Evolutionary conservation across 2,797 vertebrate species (phyloP).

Genomic region (Pygocentrus nattereri): DNA sequence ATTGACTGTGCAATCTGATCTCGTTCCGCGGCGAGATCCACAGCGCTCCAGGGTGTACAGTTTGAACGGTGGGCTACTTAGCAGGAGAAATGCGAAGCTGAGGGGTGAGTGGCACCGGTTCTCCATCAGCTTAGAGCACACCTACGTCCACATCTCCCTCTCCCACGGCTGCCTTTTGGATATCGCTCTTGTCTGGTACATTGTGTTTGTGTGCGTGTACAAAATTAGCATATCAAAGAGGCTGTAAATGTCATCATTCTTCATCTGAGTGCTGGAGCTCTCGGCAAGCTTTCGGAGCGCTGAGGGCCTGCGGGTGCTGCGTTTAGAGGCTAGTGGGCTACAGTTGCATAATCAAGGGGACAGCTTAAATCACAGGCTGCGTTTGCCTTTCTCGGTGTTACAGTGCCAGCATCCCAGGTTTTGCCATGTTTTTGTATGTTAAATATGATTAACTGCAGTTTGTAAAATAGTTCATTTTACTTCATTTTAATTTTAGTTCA

Average conservation of each 20-base stretch:
- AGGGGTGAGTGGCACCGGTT: background rate
- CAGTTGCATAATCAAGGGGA: background rate
- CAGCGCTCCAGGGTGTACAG: too few species aligned
- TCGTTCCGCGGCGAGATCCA: too few species aligned
- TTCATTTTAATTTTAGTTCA: too few species aligned
- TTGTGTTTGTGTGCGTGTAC: conserved; percentile 8
- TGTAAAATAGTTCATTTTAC: too few species aligned
- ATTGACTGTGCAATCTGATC: too few species aligned
- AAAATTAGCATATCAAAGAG: conserved; percentile 63
- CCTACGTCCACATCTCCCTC: conserved; percentile 7
- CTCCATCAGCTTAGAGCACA: conserved; percentile 8
- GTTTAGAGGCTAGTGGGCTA: background rate
- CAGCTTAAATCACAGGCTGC: background rate
- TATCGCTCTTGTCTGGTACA: background rate
- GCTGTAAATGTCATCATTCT: conserved; percentile 56
- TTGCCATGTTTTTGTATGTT: too few species aligned
- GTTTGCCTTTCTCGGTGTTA: background rate
- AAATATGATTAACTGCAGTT: too few species aligned
- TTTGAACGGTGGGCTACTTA: too few species aligned
- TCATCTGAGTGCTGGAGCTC: conserved; percentile 22
- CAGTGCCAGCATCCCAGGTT: background rate
- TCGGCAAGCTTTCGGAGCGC: conserved; percentile 19
- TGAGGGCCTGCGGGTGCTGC: background rate
- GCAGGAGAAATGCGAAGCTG: background rate
- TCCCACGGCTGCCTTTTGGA: conserved; percentile 29